phyloP scores from a whole-genome alignment of 1,140 invertebrate species.

The Bathynomus jamesi region DNA sequence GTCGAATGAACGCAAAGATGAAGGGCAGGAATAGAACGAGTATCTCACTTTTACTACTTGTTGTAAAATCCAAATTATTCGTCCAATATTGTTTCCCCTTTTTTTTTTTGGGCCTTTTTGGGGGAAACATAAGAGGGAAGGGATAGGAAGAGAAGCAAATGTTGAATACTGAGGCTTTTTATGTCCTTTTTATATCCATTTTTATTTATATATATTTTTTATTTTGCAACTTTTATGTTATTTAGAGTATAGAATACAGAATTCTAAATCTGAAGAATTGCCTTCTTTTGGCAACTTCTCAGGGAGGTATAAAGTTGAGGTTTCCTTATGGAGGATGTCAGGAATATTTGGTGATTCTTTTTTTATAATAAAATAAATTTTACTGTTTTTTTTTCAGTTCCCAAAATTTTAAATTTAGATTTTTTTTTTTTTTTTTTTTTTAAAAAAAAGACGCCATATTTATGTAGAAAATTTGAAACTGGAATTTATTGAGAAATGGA shows the following conservation, averaged over 20 bases:
- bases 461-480: background rate
- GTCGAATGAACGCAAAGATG: background rate
- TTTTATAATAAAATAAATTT: background rate
- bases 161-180: background rate
- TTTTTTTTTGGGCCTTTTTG: too few species aligned
- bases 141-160: background rate
- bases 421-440: too few species aligned
- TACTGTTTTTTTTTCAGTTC: background rate
- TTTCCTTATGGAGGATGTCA: background rate
- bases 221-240: background rate
- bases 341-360: background rate
- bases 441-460: too few species aligned
- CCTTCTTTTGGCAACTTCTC: background rate
- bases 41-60: constrained; percentile 1
- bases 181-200: background rate
- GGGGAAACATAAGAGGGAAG: background rate
- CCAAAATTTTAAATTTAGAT: background rate
- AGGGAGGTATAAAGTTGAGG: background rate
- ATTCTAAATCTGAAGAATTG: background rate
- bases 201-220: background rate
- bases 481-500: background rate
- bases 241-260: background rate
- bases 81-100: background rate
- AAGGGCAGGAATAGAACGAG: background rate
- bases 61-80: constrained; percentile 4